Evolutionary conservation across 2,797 vertebrate species (phyloP), one percentile per base, ranked within the genome.

Genomic region (Ammospiza maritima): DNA sequence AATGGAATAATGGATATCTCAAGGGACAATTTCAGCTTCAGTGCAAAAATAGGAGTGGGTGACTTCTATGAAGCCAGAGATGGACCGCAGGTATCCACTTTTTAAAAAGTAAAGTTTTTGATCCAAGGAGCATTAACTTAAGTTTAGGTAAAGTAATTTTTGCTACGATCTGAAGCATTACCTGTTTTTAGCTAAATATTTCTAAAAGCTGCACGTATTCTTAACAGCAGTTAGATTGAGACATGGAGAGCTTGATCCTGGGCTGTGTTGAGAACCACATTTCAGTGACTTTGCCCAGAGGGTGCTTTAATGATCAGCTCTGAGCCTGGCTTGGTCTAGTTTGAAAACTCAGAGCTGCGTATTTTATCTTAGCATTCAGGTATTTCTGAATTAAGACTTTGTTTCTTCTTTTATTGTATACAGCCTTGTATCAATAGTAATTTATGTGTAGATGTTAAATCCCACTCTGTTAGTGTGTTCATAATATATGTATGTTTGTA

Each of bases 51-150:
- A 97, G 98, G 98, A 98, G 98, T 99, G 97, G 99, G 99, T 97
- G 98, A 99, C 98, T 99, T 99, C 98, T 99, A 99, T 98, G 98
- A 99, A 99, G 98, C 98, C 98, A 99, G 98, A 99, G 99, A 99
- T 97, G 98, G 98, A 98, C 98, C 98, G 40, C 98, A 99, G 99
- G 99, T 99, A 98, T 98, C 96, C 74, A 23, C 94, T 98, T 98
- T 98, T 98, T 98, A 96, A 97, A 97, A 97, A 98, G 97, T 98
- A 98, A 93, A 97, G 96, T 98, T 90, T 98, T 97, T 98, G 96
- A 98, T 97, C 97, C 97, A 75, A 97, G 97, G 97, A 96, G 57
- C 97, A 96, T 95, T 95, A 96, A 93, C 74, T 96, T 97, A 97
- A 96, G 95, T 90, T 90, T 97, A 96, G 96, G 94, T 97, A 92